Percentiles rank a stretch among this genome's conserved stretches.
Evolutionary conservation across 2,797 vertebrate genomes (phyloP).

Genomic region (Chloroceryle amazona): DNA sequence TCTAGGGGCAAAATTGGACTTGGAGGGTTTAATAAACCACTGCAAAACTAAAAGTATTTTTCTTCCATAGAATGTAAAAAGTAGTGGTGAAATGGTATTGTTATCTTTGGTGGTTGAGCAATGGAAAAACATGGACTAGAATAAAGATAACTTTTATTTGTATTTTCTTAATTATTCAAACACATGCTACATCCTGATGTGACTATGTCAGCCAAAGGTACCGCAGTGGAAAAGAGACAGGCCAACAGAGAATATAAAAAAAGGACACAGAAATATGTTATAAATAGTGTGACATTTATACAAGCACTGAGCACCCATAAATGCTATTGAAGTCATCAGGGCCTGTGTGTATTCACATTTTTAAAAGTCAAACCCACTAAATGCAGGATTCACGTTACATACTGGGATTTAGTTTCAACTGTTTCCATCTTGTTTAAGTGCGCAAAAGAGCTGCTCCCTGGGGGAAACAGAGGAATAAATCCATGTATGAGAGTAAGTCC

Average conservation of each 20-base stretch:
- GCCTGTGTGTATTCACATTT: conserved; percentile 5
- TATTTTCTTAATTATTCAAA: conserved; percentile 60
- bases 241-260: conserved; percentile 65
- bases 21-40: neutral
- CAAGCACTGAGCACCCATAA: conserved; percentile 65
- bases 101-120: conserved; percentile 36
- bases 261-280: conserved; percentile 59
- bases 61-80: conserved; percentile 4
- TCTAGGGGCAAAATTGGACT: neutral
- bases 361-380: conserved; percentile 56
- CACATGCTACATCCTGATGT: conserved; percentile 39
- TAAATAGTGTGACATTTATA: conserved; percentile 76
- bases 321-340: conserved; percentile 71
- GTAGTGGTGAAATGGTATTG: neutral
- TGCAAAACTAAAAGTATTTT: conserved; percentile 1
- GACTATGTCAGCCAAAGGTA: conserved; percentile 25
- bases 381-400: neutral
- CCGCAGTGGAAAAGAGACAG: conserved; percentile 49
- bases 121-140: conserved; percentile 54
- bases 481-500: neutral
- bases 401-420: conserved; percentile 45
- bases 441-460: conserved; percentile 28
- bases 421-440: conserved; percentile 42
- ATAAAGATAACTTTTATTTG: conserved; percentile 58
- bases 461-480: conserved; percentile 22